Base-by-base conservation (phyloP, 2,797 vertebrate genomes). In the Hozukius guyotensis region DNA sequence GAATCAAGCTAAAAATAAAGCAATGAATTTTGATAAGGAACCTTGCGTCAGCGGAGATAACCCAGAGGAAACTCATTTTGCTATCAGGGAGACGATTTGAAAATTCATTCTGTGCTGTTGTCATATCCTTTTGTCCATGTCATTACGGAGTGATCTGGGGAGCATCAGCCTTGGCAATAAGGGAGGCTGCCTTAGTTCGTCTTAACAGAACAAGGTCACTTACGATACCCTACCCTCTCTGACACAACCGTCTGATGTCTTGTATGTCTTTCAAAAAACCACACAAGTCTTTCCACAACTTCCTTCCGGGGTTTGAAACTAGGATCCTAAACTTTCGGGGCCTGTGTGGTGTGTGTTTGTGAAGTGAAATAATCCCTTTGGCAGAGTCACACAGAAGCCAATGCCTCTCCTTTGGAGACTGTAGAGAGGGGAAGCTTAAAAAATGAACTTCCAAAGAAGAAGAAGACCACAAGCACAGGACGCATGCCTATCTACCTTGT, bases 11-110 rank as follows among this genome's bases (percentile, higher is more conserved):
- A 87, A 93, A 92, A 93, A 93, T 88, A 91, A 88, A 81, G 83
- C 87, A 89, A 92, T 88, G 85, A 92, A 91, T 93, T 93, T 85
- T 91, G 93, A 94, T 95, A 92, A 90, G 87, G 86, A 93, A 89
- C 86, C 81, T 71, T 81, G 84, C 76, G 79, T 92, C 84, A 90
- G 91, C 77, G 56, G 84, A 86, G 93, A 93, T 93, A 94, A 93
- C 89, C 92, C 84, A 87, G 87, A 79, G 83, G 89, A 91, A 92
- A 93, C 91, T 92, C 36, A 94, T 93, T 95, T 93, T 75, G 83
- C 86, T 92, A 93, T 94, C 91, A 89, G 89, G 87, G 64, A 87
- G 87, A 93, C 68, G 42, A 87, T 92, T 93, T 90, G 78, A 93
- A 92, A 94, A 93, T 92, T 85, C 88, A 91, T 91, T 94, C 81